Evolutionary conservation across 2,113 vertebrate genomes (phyloP), one percentile per base, ranked within the genome.

Genomic region (Toxotes chatareus): DNA sequence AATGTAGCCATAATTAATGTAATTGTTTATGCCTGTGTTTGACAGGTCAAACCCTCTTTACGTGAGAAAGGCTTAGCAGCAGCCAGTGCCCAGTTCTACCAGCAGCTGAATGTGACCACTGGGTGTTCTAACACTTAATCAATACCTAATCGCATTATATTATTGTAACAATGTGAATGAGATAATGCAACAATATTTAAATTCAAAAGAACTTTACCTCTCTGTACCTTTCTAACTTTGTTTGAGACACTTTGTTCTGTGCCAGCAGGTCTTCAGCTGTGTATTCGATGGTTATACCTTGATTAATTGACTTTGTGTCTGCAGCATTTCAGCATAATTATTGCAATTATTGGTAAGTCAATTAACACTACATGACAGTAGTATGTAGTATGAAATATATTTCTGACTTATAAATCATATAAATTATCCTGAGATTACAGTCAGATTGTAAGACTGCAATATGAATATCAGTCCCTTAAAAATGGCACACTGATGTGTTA

Each of bases 1-100:
- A 51, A 53, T 14, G 44, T 5, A 56, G 7, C 11, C 44, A 51
- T 34, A 1, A 69, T 19, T 40, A 49, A 23, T 55, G 27, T 10
- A 4, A n/a, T 62, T 51, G 1, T 34, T 72, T 64, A 53, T 44
- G 68, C 60, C 60, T 56, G 8, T n/a, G 56, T 85, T 63, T 67
- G 64, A 75, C 65, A 14, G 55, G 78, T 70, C 16, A 32, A n/a
- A 68, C 70, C 10, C 47, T 57, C 56, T 16, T 32, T 57, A 23
- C 12, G 10, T 42, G 11, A 38, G 47, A 56, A 72, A 61, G 31
- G 5, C 16, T 71, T 36, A 38, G 4, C 23, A 14, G 16, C 60
- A 46, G 61, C 31, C n/a, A 53, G 2, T 62, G 11, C 13, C 19
- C 12, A 63, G 12, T 12, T 31, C 40, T 68, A 46, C 60, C 42